Conservation (phyloP, 2,888 invertebrate genomes). For the Chymomyza amoena region DNA sequence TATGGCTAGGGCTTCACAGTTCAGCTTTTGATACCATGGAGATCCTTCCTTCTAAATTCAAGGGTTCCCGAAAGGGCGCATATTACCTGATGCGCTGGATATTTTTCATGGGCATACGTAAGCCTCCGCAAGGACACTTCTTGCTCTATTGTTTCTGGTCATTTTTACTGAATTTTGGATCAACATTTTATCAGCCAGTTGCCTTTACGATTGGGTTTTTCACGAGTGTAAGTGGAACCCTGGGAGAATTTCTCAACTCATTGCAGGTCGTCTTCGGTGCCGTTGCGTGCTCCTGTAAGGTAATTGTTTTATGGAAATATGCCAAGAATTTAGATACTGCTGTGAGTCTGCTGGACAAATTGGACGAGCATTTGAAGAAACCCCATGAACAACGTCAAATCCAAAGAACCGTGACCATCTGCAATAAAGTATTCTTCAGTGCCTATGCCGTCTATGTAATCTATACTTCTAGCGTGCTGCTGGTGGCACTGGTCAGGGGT, state of each 20-base stretch:
- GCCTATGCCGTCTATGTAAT: slow-evolving; percentile 22
- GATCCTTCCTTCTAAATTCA: neutral
- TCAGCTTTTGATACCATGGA: neutral
- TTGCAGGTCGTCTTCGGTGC: slow-evolving; percentile 35
- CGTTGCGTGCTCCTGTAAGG: slow-evolving; percentile 33
- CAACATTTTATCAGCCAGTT: slow-evolving; percentile 8
- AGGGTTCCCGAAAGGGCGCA: neutral
- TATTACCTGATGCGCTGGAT: neutral
- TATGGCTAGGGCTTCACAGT: too few relatives aligned
- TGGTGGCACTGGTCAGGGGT: slow-evolving; percentile 25
- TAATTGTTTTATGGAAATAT: slow-evolving; percentile 30
- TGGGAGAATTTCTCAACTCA: slow-evolving; percentile 36
- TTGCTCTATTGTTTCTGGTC: neutral
- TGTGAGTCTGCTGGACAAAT: slow-evolving; percentile 30
- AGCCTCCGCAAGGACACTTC: neutral
- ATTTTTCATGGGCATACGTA: neutral
- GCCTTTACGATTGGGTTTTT: neutral
- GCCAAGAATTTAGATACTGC: slow-evolving; percentile 23
- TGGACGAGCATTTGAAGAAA: slow-evolving; percentile 32
- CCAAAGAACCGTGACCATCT: slow-evolving; percentile 23
- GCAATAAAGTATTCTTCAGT: slow-evolving; percentile 29
- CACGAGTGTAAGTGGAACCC: slow-evolving; percentile 2
- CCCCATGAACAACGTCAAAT: slow-evolving; percentile 24
- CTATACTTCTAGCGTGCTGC: slow-evolving; percentile 27
- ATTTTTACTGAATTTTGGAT: neutral